phyloP scores from a whole-genome alignment of 1,140 invertebrate species.

The Cepaea nemoralis region DNA sequence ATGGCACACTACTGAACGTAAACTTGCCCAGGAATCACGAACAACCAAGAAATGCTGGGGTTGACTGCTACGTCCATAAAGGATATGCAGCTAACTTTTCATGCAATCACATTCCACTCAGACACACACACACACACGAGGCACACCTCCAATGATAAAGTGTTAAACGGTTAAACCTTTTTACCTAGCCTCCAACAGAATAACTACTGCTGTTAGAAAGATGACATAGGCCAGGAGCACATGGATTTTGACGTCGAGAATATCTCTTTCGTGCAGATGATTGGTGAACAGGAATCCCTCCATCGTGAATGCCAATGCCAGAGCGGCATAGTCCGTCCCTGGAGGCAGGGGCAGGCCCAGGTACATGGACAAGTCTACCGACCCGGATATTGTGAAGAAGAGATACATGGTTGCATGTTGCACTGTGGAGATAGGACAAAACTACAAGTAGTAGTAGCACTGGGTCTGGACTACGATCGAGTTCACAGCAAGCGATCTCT shows the following conservation, averaged over 20 bases:
- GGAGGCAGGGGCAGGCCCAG: constrained; percentile 68
- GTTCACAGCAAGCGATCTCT: too few species aligned
- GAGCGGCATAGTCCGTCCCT: constrained; percentile 71
- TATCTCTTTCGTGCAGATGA: constrained; percentile 73
- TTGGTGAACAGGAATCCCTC: constrained; percentile 74
- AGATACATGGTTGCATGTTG: constrained; percentile 76
- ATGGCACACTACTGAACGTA: too few species aligned
- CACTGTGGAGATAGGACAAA: constrained; percentile 42
- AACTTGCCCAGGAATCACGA: too few species aligned
- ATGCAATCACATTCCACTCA: too few species aligned
- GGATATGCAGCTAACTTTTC: too few species aligned
- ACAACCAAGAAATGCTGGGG: too few species aligned
- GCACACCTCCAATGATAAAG: too few species aligned
- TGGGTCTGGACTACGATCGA: too few species aligned
- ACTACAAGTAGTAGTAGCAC: too few species aligned
- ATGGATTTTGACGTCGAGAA: constrained; percentile 74
- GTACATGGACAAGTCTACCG: constrained; percentile 70
- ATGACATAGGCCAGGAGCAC: constrained; percentile 73
- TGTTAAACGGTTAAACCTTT: too few species aligned
- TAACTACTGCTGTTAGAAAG: constrained; percentile 55
- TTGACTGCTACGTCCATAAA: too few species aligned
- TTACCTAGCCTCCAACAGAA: constrained; percentile 64
- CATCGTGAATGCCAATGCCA: constrained; percentile 69
- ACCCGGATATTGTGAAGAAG: constrained; percentile 73
- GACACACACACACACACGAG: too few species aligned